Conservation (phyloP, 2,797 vertebrate genomes). For the Galaxias olidus region DNA sequence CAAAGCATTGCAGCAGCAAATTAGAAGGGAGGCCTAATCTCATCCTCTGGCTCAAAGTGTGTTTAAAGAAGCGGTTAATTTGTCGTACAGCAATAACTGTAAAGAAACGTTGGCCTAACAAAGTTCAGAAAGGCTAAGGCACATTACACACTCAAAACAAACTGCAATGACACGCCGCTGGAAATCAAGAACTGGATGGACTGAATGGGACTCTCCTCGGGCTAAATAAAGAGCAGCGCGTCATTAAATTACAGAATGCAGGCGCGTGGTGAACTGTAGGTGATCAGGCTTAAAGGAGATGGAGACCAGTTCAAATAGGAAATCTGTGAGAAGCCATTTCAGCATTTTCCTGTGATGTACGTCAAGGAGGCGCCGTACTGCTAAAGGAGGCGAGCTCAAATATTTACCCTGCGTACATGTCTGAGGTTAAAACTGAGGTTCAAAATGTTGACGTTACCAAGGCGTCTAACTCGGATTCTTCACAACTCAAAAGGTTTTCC, state of each 20-base stretch:
- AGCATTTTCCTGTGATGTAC: constrained; percentile 45
- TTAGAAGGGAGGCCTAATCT: constrained; percentile 9
- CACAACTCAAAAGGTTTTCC: constrained; percentile 31
- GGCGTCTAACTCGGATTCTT: constrained; percentile 38
- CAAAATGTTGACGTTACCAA: constrained; percentile 50
- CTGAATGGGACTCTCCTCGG: constrained; percentile 34
- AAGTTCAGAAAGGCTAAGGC: constrained; percentile 15
- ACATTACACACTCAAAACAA: constrained; percentile 1
- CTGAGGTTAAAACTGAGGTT: constrained; percentile 45
- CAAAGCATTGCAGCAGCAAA: constrained; percentile 17
- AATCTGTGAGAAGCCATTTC: constrained; percentile 20
- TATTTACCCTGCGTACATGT: constrained; percentile 63
- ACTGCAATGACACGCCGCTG: constrained; percentile 9
- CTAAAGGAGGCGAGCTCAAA: constrained; percentile 49
- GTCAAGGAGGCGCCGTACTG: constrained; percentile 20
- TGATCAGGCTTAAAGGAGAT: not conserved
- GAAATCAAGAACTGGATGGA: too few species aligned
- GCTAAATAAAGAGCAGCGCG: constrained; percentile 17
- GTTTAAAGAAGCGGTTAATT: constrained; percentile 5
- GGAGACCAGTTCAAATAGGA: constrained; percentile 8
- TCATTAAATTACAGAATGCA: too few species aligned
- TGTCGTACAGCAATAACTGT: constrained; percentile 26
- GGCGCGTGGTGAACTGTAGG: constrained; percentile 11
- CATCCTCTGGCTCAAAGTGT: not conserved
- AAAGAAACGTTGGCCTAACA: constrained; percentile 23